Conservation (phyloP, 2,888 invertebrate genomes). For the Dysmachus trigonus region DNA sequence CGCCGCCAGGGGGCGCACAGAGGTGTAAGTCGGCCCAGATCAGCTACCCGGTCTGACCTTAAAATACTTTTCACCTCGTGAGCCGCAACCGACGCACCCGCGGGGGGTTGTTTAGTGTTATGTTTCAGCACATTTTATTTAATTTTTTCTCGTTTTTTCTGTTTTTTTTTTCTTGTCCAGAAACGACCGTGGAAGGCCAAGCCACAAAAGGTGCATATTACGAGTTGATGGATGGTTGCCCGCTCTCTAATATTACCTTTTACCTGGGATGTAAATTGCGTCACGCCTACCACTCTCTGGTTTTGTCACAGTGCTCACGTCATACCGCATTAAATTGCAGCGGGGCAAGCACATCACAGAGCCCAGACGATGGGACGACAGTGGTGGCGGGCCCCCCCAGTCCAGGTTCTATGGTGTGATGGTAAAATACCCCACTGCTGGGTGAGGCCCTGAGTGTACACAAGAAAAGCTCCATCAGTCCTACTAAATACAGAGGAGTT, state of each 20-base stretch:
- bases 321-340: slow-evolving; percentile 34
- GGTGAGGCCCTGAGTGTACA: not conserved
- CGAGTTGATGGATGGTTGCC: slow-evolving; percentile 30
- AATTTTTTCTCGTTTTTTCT: too few relatives aligned
- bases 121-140: not conserved
- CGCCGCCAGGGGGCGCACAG: not conserved
- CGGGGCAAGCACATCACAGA: not conserved
- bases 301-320: slow-evolving; percentile 20
- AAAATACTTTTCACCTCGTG: slow-evolving; percentile 38
- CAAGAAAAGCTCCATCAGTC: slow-evolving; percentile 1
- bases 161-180: not conserved
- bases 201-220: slow-evolving; percentile 29
- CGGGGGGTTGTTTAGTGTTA: slow-evolving; percentile 5
- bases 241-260: slow-evolving; percentile 10
- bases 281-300: slow-evolving; percentile 21
- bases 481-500: not conserved
- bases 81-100: slow-evolving; percentile 10
- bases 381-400: not conserved
- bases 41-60: slow-evolving; percentile 22
- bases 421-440: not conserved
- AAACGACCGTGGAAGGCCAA: not conserved
- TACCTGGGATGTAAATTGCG: slow-evolving; percentile 17
- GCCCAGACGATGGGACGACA: not conserved
- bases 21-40: not conserved
- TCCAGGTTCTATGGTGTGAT: not conserved